Percentiles rank a stretch among this genome's conserved stretches.
Conservation (phyloP, 2,888 invertebrate species). For the Phoronis australis region DNA sequence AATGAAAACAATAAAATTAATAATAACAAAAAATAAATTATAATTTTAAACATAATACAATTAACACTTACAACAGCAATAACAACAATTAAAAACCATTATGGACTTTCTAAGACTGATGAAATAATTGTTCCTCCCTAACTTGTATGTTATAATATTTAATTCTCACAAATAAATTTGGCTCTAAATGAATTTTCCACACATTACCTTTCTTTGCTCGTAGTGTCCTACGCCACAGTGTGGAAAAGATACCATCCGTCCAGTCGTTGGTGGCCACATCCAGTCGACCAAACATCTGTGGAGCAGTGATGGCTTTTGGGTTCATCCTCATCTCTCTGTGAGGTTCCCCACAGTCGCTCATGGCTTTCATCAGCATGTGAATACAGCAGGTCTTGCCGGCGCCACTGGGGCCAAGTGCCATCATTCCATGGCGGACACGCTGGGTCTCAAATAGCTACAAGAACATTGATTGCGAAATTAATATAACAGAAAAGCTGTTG, state of each 20-base stretch:
- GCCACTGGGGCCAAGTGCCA: constrained; percentile 87
- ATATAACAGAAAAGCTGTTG: too few relatives aligned
- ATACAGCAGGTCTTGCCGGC: constrained; percentile 92
- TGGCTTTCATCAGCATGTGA: constrained; percentile 82
- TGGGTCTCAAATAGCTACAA: constrained; percentile 53
- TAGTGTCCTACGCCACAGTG: constrained; percentile 89
- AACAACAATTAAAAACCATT: too few relatives aligned
- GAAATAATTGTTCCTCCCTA: too few relatives aligned
- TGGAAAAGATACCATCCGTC: constrained; percentile 97
- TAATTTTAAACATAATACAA: too few relatives aligned
- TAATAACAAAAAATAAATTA: too few relatives aligned
- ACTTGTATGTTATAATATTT: too few relatives aligned
- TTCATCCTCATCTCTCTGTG: constrained; percentile 98
- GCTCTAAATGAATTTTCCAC: too few relatives aligned
- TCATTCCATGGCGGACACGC: constrained; percentile 59
- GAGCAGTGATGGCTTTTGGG: constrained; percentile 93
- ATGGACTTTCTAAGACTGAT: too few relatives aligned
- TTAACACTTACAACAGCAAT: too few relatives aligned
- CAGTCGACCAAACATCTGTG: constrained; percentile 94
- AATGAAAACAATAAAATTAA: too few relatives aligned
- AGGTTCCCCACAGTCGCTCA: constrained; percentile 75
- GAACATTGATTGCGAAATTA: not conserved
- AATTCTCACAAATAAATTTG: too few relatives aligned
- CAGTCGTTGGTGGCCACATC: constrained; percentile 98
- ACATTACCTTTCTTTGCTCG: constrained; percentile 67